These are phyloP conservation scores for Macrosoma leucophasiata DNA, from an alignment of 2,888 invertebrate species.

Conservation along the genomic window DNA sequence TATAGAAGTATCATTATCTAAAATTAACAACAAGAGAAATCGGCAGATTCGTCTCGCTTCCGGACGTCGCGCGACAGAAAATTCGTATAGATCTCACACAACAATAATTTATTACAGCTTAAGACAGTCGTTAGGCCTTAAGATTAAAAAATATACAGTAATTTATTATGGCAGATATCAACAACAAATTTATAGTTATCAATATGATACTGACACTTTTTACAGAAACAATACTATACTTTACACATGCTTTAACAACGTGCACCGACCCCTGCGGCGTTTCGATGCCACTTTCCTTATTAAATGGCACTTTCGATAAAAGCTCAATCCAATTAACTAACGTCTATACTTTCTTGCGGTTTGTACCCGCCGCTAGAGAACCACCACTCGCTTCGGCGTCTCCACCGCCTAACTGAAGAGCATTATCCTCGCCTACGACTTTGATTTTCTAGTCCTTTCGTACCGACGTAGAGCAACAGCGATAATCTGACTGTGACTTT, in stretches of 20 bases:
- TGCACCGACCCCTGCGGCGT: conserved; percentile 36
- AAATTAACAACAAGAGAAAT: conserved; percentile 46
- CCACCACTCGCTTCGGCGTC: conserved; percentile 26
- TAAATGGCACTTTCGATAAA: conserved; percentile 53
- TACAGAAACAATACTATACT: conserved; percentile 57
- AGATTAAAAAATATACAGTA: conserved; percentile 65
- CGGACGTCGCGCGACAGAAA: conserved; percentile 7
- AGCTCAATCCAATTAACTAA: no score
- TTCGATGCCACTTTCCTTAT: no score
- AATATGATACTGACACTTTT: conserved; percentile 61
- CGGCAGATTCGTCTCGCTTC: conserved; percentile 23
- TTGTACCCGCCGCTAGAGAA: no score
- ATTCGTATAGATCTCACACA: conserved; percentile 33
- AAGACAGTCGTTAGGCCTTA: conserved; percentile 74
- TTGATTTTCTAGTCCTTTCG: no score
- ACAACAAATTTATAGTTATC: conserved; percentile 64
- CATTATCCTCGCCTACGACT: no score
- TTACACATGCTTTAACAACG: conserved; percentile 47
- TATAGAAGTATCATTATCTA: conserved; percentile 44
- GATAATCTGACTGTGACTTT: no score
- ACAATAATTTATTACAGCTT: conserved; percentile 59
- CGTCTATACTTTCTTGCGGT: no score
- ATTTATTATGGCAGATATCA: conserved; percentile 74
- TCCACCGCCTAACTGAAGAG: no score
- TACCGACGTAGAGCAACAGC: no score